Conservation (phyloP, 2,797 vertebrate species). For the Sarcoramphus papa region DNA sequence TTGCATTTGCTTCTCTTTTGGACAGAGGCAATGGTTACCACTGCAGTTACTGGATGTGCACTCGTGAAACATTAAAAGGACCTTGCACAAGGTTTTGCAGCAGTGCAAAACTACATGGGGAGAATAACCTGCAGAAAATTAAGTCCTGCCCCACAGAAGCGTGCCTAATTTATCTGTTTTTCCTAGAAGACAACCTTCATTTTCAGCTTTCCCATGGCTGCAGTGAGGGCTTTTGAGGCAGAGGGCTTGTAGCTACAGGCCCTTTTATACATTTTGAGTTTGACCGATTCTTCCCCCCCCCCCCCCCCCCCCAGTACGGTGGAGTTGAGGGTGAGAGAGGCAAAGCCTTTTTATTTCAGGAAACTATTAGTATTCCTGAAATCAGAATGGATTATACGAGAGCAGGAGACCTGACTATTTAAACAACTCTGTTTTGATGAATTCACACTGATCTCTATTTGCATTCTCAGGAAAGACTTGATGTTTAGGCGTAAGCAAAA, state of each 20-base stretch:
- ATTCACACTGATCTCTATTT: not conserved
- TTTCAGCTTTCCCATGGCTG: not conserved
- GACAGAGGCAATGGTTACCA: not conserved
- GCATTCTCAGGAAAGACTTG: not conserved
- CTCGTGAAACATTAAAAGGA: not conserved
- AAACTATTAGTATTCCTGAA: not conserved
- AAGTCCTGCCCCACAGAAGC: not conserved
- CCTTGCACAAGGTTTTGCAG: not conserved
- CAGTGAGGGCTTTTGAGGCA: not conserved
- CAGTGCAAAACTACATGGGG: not conserved
- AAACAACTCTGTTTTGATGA: not conserved
- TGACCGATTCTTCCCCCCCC: not conserved
- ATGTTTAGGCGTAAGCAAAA: not conserved
- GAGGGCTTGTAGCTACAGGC: not conserved
- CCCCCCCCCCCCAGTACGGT: no score
- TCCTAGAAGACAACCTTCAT: not conserved
- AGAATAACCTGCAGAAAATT: not conserved
- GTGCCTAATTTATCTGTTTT: not conserved
- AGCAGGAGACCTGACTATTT: not conserved
- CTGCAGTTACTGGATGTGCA: accelerated
- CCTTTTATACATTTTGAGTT: not conserved
- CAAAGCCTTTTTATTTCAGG: not conserved
- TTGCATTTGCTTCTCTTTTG: not conserved
- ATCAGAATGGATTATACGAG: not conserved
- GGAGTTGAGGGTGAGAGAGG: not conserved